Base-by-base conservation (phyloP, 2,113 vertebrate species). In the Aegotheles bennettii region DNA sequence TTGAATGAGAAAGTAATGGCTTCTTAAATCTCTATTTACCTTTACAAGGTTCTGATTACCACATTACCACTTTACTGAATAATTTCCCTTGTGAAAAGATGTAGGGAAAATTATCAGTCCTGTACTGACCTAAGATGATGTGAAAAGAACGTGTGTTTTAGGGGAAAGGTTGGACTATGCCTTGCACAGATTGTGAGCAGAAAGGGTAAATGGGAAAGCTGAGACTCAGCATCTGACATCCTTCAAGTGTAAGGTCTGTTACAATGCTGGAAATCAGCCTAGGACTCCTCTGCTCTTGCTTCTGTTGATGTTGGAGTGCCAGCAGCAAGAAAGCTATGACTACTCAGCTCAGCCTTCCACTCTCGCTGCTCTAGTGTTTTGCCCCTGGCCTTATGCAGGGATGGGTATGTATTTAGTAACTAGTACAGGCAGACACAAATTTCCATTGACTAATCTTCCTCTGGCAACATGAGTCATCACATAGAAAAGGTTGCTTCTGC, bases 201-300 rank as follows among this genome's bases (percentile, higher is more conserved):
- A 83, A 95, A 87, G 59, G 23, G 84, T 91, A 77, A 93, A 70
- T 47, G 26, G 10, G 47, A 85, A 59, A 88, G 42, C 71, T 47
- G 78, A 87, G 50, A 53, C 21, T 84, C 67, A 43, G 47, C 59
- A 93, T 68, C 82, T 90, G 92, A 88, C 50, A 74, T 77, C 40
- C 59, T 80, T 80, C 64, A 88, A 38, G 18, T 0, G 1, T 70
- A 48, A 70, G 38, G 35, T 93, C 63, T 93, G 71, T 71, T 91
- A 47, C 50, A 78, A 28, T 80, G 60, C 90, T 96, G 93, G 92
- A 94, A 95, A 93, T 79, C 87, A 91, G 95, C 75, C 87, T 94
- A 54, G 94, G 79, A 93, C 71, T 95, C 59, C 75, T 83, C 71
- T 96, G 78, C 75, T 95, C 56, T 47, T 69, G 53, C 61, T 89